These are phyloP conservation scores for Prosapia bicincta DNA, from an alignment of 2,888 invertebrate species.

Conservation along the genomic window DNA sequence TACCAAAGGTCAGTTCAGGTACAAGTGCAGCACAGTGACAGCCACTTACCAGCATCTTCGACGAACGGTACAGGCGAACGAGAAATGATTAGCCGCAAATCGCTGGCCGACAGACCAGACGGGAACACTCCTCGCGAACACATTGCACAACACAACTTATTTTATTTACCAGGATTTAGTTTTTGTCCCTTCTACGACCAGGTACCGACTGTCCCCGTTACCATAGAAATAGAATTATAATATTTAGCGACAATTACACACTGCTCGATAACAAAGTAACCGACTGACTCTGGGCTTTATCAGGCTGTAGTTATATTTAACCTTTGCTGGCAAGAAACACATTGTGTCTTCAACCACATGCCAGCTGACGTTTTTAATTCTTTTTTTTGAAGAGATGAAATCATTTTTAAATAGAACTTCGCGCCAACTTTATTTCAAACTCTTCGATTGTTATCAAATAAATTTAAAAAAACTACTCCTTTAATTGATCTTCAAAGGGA, in stretches of 20 bases:
- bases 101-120: background rate
- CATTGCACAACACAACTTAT: background rate
- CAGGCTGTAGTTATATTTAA: background rate
- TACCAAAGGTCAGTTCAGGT: no score
- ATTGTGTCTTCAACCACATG: background rate
- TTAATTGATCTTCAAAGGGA: no score
- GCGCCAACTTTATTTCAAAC: no score
- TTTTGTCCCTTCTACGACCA: constrained; percentile 1
- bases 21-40: no score
- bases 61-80: constrained; percentile 13
- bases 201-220: constrained; percentile 7
- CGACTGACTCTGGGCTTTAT: background rate
- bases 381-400: background rate
- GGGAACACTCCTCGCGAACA: constrained; percentile 13
- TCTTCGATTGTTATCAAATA: no score
- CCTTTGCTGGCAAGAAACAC: background rate
- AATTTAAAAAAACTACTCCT: no score
- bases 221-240: constrained; percentile 9
- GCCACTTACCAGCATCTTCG: constrained; percentile 4
- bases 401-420: background rate
- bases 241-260: constrained; percentile 16
- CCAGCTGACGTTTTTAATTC: background rate
- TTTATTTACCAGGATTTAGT: background rate
- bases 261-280: constrained; percentile 2
- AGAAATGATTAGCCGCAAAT: constrained; percentile 5